Conservation (phyloP, 2,113 vertebrate species). For the Chaenocephalus aceratus region DNA sequence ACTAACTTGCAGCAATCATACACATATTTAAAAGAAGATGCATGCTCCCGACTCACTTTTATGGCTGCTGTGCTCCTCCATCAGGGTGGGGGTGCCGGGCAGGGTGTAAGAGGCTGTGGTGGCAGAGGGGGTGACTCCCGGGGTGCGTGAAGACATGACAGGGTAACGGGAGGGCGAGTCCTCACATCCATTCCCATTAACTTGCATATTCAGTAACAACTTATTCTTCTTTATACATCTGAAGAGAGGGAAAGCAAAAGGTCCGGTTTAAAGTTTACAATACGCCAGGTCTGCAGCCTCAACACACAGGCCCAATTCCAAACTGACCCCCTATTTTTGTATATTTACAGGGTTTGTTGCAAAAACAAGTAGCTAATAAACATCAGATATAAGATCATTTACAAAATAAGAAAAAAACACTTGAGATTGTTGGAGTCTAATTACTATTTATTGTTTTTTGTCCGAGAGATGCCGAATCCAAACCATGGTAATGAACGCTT, state of each 20-base stretch:
- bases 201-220: constrained; percentile 81
- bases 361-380: no score
- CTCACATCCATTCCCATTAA: constrained; percentile 82
- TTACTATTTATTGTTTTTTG: no score
- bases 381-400: no score
- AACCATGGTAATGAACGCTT: no score
- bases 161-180: constrained; percentile 83
- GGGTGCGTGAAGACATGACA: constrained; percentile 66
- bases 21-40: neutral
- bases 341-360: no score
- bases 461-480: no score
- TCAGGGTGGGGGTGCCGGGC: constrained; percentile 83
- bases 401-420: no score
- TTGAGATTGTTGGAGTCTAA: no score
- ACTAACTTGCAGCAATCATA: neutral
- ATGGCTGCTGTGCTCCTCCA: constrained; percentile 82
- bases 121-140: constrained; percentile 58
- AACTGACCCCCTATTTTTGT: no score
- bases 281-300: no score
- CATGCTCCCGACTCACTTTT: constrained; percentile 78
- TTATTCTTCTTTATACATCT: constrained; percentile 89
- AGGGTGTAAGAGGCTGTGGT: constrained; percentile 79
- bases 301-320: no score
- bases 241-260: constrained; percentile 50
- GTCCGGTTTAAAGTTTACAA: no score